Percentiles rank a stretch among this genome's conserved stretches.
Conservation (phyloP, 2,797 vertebrate species). For the Acipenser ruthenus region DNA sequence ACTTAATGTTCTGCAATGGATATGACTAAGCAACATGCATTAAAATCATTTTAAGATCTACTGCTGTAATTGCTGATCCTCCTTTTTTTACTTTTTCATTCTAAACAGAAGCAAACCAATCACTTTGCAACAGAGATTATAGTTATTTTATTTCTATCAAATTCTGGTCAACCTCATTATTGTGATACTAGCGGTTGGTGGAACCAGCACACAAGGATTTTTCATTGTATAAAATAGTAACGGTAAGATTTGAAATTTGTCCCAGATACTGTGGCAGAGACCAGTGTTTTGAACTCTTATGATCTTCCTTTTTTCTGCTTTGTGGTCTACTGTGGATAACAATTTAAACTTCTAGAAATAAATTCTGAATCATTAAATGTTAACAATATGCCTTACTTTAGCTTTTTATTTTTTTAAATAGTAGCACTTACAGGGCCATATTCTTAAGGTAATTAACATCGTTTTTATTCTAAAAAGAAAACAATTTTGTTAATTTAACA, state of each 20-base stretch:
- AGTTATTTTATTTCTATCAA: conserved; percentile 11
- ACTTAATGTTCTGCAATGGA: conserved; percentile 32
- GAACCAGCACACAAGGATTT: neutral
- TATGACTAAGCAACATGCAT: conserved; percentile 33
- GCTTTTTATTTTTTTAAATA: too few relatives aligned
- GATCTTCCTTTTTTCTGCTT: too few relatives aligned
- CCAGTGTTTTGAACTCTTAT: too few relatives aligned
- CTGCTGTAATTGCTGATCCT: conserved; percentile 24
- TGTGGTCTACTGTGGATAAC: too few relatives aligned
- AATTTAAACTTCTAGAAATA: too few relatives aligned
- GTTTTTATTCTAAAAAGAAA: too few relatives aligned
- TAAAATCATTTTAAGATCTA: conserved; percentile 34
- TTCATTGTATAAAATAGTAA: neutral
- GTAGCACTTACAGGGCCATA: neutral
- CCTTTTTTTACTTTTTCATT: neutral
- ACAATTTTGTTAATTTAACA: too few relatives aligned
- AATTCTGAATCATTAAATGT: too few relatives aligned
- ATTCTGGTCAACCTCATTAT: conserved; percentile 8
- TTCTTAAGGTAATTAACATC: neutral
- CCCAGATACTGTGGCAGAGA: neutral
- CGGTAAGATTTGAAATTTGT: neutral
- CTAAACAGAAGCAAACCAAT: conserved; percentile 15
- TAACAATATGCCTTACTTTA: too few relatives aligned
- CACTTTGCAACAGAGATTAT: neutral
- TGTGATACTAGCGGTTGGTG: conserved; percentile 1